Conservation (phyloP, 2,113 vertebrate species). For the Zootoca vivipara region DNA sequence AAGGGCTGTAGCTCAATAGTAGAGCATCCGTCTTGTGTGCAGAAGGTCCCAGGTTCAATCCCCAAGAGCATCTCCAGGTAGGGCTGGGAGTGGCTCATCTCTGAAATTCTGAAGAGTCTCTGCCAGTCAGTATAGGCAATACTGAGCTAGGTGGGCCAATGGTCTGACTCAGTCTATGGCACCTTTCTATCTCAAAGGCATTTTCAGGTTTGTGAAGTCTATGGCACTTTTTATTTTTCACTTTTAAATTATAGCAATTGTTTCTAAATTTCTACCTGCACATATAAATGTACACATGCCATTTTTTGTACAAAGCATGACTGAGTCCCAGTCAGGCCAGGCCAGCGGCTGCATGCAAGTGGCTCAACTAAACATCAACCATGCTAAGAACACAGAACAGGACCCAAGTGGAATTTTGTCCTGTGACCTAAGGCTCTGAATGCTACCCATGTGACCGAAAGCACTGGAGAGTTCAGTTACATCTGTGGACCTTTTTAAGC, state of each 20-base stretch:
- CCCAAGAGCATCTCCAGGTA: no score
- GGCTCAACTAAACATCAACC: neutral
- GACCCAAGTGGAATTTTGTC: neutral
- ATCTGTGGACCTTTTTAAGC: neutral
- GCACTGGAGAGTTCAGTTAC: neutral
- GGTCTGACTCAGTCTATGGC: neutral
- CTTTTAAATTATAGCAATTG: no score
- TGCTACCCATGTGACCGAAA: neutral
- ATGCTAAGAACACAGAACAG: neutral
- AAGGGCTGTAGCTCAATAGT: no score
- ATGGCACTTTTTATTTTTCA: neutral
- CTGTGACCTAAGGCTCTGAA: neutral
- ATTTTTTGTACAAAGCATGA: no score
- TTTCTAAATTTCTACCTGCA: no score
- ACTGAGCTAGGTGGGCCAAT: neutral
- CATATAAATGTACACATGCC: no score
- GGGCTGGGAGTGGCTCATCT: no score
- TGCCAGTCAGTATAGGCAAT: no score
- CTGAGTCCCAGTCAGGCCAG: neutral
- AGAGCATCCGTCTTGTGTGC: no score
- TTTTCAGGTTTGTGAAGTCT: neutral
- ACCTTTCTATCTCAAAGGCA: neutral
- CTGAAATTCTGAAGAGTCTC: no score
- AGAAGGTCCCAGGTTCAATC: no score
- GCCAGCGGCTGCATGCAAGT: no score